A percentile compares a stretch with the other conserved stretches of the same genome.
phyloP scores from a whole-genome alignment of 2,888 invertebrate species.

The Serripes groenlandicus region DNA sequence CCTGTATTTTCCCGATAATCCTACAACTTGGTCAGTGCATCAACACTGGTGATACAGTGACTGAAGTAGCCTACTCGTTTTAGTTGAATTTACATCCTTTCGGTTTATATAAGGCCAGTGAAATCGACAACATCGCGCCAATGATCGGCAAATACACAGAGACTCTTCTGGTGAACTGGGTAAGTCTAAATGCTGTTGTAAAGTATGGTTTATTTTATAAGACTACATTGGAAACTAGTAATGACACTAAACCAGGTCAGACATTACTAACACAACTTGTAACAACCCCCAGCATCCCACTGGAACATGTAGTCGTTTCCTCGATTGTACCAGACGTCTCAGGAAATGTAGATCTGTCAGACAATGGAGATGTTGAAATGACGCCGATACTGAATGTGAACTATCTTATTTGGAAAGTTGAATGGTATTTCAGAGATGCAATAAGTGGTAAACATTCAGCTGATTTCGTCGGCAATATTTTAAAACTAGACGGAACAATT shows the following conservation, averaged over 20 bases:
- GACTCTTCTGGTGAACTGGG: not conserved
- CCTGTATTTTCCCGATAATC: slow-evolving; percentile 33
- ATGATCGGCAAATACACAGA: not conserved
- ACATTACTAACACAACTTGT: no score
- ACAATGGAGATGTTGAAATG: no score
- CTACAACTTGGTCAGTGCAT: slow-evolving; percentile 24
- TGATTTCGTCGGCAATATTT: not conserved
- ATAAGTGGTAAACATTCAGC: not conserved
- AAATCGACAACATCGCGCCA: no score
- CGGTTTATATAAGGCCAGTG: not conserved
- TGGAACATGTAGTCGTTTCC: no score
- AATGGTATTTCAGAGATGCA: not conserved
- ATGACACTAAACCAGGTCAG: not conserved
- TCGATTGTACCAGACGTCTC: no score
- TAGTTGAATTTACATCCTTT: slow-evolving; percentile 23
- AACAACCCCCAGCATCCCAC: no score
- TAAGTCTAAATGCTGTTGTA: not conserved
- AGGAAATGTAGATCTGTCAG: no score
- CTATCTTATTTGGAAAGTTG: not conserved
- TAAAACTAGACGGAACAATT: not conserved
- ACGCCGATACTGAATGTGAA: not conserved
- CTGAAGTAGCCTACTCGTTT: slow-evolving; percentile 27
- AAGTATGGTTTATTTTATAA: slow-evolving; percentile 7
- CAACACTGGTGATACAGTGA: slow-evolving; percentile 11
- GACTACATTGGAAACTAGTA: not conserved